Base-by-base conservation (phyloP, 2,888 invertebrate genomes). In the Rotaria sp. region DNA sequence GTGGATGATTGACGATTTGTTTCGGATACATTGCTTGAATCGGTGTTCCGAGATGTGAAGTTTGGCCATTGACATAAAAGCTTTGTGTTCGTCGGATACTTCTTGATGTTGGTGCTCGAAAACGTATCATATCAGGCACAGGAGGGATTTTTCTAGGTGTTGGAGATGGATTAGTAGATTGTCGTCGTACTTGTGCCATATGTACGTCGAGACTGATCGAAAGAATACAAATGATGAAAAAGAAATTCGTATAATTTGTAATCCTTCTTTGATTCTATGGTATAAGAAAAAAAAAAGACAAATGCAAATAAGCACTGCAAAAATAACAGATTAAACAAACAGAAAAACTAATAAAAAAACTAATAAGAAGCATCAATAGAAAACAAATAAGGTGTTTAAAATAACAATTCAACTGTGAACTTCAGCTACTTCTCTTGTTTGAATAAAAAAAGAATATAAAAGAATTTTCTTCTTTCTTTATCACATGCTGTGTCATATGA, bases 101-200 rank as follows among this genome's bases (percentile, higher is more conserved):
- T 13, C 67, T 84, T 38, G 84, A 59, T 5, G 84, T 52, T 52
- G 84, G 86, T 52, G 84, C 50, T 5, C 50, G 84, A 74, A 84
- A 48, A 59, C 84, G 41, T 21, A 67, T 50, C 26, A 84, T 48
- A 55, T 84, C 21, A 30, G 84, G 86, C 4, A 52, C 21, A 26
- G 67, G 74, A 59, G 86, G 84, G 15, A 84, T 67, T n/a, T 84
- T 84, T 18, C 84, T n/a, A 38, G 59, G 38, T 30, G 86, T 84
- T 35, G 84, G 57, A n/a, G 86, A 57, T 48, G 35, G 86, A 57
- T 67, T 74, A 67, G 4, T 5, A 30, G 35, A 21, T 45, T 5
- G 67, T 18, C 15, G 67, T 38, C 26, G 35, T 35, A 67, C 67
- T 21, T 67, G 35, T 67, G 67, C 67, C 67, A 67, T 55, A 55